Evolutionary conservation across 2,113 vertebrate genomes (phyloP).

Genomic region (Paraplagusia blochii): DNA sequence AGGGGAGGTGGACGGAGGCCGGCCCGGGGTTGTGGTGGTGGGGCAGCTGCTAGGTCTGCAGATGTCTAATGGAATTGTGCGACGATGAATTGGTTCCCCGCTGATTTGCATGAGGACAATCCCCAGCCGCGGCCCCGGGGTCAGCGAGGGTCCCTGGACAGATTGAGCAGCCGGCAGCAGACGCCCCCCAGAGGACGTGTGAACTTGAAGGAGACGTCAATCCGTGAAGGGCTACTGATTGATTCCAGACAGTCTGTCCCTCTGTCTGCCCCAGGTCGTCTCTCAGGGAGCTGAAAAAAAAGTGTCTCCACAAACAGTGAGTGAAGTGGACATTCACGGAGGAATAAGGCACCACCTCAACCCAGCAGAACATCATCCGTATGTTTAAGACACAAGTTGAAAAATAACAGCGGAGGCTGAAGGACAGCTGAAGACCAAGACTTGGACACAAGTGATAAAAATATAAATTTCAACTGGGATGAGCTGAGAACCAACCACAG

Average conservation of each 20-base stretch:
- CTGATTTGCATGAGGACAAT: constrained; percentile 78
- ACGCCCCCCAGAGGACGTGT: constrained; percentile 68
- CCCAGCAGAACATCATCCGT: too few relatives aligned
- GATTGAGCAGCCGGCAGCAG: constrained; percentile 73
- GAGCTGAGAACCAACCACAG: too few relatives aligned
- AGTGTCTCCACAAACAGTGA: too few relatives aligned
- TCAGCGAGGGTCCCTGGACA: constrained; percentile 66
- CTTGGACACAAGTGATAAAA: too few relatives aligned
- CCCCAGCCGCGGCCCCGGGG: constrained; percentile 62
- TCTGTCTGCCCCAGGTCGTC: constrained; percentile 60
- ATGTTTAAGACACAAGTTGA: too few relatives aligned
- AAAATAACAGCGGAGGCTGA: too few relatives aligned
- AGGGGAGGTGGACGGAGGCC: constrained; percentile 43
- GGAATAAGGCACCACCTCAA: too few relatives aligned
- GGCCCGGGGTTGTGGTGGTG: constrained; percentile 25
- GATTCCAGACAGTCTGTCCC: constrained; percentile 65
- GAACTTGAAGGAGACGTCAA: constrained; percentile 76
- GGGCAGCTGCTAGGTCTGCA: constrained; percentile 81
- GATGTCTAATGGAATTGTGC: constrained; percentile 78
- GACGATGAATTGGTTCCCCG: constrained; percentile 66
- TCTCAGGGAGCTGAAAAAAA: too few relatives aligned
- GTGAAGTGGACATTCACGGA: too few relatives aligned
- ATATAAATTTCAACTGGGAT: too few relatives aligned
- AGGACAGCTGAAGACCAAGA: too few relatives aligned
- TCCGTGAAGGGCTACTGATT: constrained; percentile 67